Evolutionary conservation across 2,797 vertebrate species (phyloP).

Genomic region (Ctenosaura bakeri): DNA sequence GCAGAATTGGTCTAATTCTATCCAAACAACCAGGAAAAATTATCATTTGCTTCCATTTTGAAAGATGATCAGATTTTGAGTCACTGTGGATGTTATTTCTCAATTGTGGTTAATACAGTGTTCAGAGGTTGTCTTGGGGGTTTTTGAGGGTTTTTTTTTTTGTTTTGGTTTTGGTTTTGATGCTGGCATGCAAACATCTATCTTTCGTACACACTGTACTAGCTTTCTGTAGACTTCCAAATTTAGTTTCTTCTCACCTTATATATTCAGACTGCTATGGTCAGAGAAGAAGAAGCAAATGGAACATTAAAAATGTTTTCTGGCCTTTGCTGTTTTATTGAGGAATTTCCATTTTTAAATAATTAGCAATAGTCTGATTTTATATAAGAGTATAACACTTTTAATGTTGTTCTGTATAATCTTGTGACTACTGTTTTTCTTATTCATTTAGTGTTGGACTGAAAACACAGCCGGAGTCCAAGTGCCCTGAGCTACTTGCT

Average conservation of each 20-base stretch:
- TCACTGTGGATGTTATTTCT: neutral
- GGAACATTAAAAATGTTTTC: slow-evolving; percentile 15
- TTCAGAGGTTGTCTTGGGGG: neutral
- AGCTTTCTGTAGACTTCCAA: neutral
- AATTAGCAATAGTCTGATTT: slow-evolving; percentile 13
- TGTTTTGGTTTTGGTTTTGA: neutral
- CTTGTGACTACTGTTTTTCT: slow-evolving; percentile 26
- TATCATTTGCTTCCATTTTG: neutral
- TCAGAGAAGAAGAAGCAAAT: slow-evolving; percentile 16
- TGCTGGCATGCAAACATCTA: slow-evolving; percentile 2
- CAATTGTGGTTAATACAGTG: neutral
- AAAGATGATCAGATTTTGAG: neutral
- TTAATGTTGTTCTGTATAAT: neutral
- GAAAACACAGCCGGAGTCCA: slow-evolving; percentile 98
- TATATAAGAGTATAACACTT: slow-evolving; percentile 1
- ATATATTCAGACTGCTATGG: slow-evolving; percentile 12
- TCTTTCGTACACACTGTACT: slow-evolving; percentile 4
- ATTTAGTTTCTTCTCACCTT: neutral
- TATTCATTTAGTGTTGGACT: slow-evolving; percentile 89
- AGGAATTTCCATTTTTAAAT: neutral
- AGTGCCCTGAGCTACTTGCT: slow-evolving; percentile 98
- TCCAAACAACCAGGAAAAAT: neutral
- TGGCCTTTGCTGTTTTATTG: slow-evolving; percentile 25
- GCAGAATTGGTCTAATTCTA: neutral
- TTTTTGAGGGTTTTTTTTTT: neutral